phyloP scores from a whole-genome alignment of 2,113 vertebrate species.

The Rhea americana region DNA sequence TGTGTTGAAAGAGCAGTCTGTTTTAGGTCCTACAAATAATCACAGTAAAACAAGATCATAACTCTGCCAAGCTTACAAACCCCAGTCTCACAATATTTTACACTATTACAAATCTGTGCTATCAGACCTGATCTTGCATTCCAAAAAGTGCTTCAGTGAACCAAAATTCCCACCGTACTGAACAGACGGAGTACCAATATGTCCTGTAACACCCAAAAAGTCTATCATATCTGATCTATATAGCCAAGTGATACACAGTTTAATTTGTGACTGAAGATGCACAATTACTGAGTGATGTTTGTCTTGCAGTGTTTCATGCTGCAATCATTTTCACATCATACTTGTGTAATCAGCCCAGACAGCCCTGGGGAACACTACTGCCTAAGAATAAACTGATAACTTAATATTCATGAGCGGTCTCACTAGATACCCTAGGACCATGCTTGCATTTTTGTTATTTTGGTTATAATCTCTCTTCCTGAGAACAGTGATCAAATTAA shows the following conservation, averaged over 20 bases:
- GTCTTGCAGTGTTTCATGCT: background rate
- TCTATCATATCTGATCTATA: background rate
- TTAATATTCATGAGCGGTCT: background rate
- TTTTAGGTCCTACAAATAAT: background rate
- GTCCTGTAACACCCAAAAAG: background rate
- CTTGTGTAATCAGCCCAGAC: background rate
- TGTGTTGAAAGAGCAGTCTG: background rate
- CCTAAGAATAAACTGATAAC: conserved; percentile 10
- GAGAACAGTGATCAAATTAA: background rate
- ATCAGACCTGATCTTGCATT: background rate
- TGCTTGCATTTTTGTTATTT: background rate
- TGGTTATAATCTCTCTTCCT: background rate
- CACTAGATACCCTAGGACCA: background rate
- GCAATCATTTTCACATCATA: conserved; percentile 20
- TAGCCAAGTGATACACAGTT: background rate
- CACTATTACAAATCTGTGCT: background rate
- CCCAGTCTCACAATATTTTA: background rate
- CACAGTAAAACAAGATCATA: background rate
- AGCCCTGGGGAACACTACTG: background rate
- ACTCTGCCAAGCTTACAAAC: background rate
- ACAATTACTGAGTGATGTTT: background rate
- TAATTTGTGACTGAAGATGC: background rate
- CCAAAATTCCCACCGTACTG: background rate
- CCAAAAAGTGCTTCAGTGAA: background rate
- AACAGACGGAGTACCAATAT: background rate